Conservation (phyloP, 2,113 vertebrate genomes). For the Phrynosoma blainvillii region DNA sequence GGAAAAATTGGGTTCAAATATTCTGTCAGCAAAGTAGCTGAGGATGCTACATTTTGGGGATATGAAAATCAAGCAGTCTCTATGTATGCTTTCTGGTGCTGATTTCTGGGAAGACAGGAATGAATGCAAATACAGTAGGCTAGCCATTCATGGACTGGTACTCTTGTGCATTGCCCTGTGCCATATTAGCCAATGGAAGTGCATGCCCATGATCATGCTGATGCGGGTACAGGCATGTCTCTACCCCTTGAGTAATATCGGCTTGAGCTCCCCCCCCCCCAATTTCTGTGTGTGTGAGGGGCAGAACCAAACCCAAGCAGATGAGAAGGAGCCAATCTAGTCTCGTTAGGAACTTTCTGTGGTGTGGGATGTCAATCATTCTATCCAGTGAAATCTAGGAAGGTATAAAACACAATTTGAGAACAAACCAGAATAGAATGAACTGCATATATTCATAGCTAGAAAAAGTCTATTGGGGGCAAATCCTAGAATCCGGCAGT, state of each 20-base stretch:
- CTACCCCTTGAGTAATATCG: no score
- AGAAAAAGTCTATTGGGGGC: not conserved
- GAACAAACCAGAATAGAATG: not conserved
- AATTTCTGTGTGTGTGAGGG: no score
- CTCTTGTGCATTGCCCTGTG: no score
- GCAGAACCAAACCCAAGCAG: no score
- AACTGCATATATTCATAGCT: not conserved
- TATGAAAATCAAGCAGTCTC: not conserved
- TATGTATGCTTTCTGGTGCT: not conserved
- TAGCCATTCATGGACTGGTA: no score
- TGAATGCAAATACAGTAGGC: not conserved
- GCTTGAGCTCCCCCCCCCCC: no score
- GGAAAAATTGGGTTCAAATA: not conserved
- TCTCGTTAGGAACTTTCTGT: conserved; percentile 17
- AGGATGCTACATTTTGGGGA: not conserved
- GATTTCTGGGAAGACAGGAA: not conserved
- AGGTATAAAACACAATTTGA: not conserved
- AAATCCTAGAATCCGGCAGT: no score
- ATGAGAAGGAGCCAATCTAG: not conserved
- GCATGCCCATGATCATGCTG: no score
- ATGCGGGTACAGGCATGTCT: no score
- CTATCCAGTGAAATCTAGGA: no score
- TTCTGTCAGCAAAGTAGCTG: not conserved
- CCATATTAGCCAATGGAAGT: no score
- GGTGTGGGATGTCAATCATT: not conserved